phyloP scores from a whole-genome alignment of 2,888 invertebrate genomes.

The Drosophila cognata region DNA sequence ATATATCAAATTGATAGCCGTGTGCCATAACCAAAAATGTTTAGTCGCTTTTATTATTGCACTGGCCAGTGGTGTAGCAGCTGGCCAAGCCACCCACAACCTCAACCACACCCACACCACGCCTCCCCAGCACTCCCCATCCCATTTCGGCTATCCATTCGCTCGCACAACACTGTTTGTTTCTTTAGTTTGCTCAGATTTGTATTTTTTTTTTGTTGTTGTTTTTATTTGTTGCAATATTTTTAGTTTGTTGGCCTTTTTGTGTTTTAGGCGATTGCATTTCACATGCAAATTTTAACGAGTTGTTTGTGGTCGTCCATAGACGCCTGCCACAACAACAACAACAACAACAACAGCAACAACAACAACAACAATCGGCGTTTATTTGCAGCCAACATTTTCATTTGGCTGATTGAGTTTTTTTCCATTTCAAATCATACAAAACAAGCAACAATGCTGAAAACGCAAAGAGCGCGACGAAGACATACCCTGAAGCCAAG shows the following conservation, averaged over 20 bases:
- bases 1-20: conserved; percentile 77
- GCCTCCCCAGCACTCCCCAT: neutral
- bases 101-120: neutral
- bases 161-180: conserved; percentile 10
- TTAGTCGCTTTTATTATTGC: conserved; percentile 45
- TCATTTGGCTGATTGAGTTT: conserved; percentile 73
- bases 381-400: conserved; percentile 71
- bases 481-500: neutral
- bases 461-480: neutral
- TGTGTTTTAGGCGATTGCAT: conserved; percentile 70
- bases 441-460: neutral
- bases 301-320: conserved; percentile 73
- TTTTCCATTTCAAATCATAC: conserved; percentile 36
- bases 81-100: neutral
- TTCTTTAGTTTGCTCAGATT: conserved; percentile 11
- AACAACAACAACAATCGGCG: conserved; percentile 56
- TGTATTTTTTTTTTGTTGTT: conserved; percentile 3
- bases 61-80: conserved; percentile 15
- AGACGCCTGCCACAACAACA: conserved; percentile 55
- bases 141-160: neutral
- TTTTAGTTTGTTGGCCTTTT: conserved; percentile 15
- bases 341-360: conserved; percentile 10
- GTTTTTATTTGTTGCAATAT: conserved; percentile 14
- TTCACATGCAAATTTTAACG: conserved; percentile 77
- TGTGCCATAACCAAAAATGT: conserved; percentile 51